Evolutionary conservation across 2,888 invertebrate genomes (phyloP), one percentile per base, ranked within the genome.

Genomic region (Deilephila elpenor): DNA sequence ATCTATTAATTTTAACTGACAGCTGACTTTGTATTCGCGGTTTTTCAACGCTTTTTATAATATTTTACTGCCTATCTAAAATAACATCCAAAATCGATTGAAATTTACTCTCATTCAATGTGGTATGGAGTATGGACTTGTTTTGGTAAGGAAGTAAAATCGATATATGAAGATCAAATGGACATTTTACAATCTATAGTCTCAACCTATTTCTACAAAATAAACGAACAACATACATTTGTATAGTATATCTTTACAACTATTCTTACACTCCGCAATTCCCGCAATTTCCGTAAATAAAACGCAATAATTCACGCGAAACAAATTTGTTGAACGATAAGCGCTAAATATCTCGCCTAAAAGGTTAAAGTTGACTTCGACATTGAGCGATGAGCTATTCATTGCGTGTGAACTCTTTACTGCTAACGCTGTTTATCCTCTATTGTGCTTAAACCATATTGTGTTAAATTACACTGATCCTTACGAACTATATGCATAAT

Each of bases 331-430:
- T 19, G 20, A 56, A 56, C 51, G 32, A 56, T 34, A 19, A 37
- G 11, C 19, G 53, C 29, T n/a, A 51, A 53, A 64, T 64, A 71
- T n/a, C 62, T 56, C 56, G 61, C 20, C 20, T 71, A 20, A 64
- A 72, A 64, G 32, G 61, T 51, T 61, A 60, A 53, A 61, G 20
- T 61, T 64, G 20, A 56, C 78, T 77, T 75, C 76, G 85, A 84
- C 84, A 76, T 82, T 85, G 84, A 85, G 79, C 78, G 82, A 86
- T 84, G 84, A 75, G 78, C 81, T 83, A 81, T 82, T 85, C 84
- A 85, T 85, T 83, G 80, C 76, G 76, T 78, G 78, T 76, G 78
- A 78, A 80, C 79, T 78, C 75, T 75, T 74, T 73, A 74, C 78
- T 78, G 73, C 71, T 75, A 74, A 75, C 76, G n/a, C 44, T 44